These are phyloP conservation scores for Polydrusus cervinus DNA, from an alignment of 2,888 invertebrate species.

Conservation along the genomic window DNA sequence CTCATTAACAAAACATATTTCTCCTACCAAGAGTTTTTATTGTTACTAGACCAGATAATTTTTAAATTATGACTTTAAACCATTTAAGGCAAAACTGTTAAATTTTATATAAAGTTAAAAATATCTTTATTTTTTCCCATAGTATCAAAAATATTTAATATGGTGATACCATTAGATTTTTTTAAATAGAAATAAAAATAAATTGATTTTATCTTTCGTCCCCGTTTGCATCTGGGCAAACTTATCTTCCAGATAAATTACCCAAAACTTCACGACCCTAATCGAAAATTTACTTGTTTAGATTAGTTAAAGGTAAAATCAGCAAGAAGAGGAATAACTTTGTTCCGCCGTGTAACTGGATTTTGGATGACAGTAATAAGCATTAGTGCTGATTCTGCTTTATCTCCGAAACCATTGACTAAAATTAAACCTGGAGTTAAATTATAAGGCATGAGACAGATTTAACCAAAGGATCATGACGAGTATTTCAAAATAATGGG, in stretches of 20 bases:
- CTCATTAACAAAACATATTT: no score
- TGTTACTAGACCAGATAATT: neutral
- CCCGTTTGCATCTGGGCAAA: slow-evolving; percentile 1
- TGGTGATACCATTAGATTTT: neutral
- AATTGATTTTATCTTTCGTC: neutral
- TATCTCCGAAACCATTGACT: slow-evolving; percentile 32
- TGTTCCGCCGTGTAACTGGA: slow-evolving; percentile 43
- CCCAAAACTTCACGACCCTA: slow-evolving; percentile 17
- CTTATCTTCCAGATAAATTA: slow-evolving; percentile 35
- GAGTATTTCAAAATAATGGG: slow-evolving; percentile 2
- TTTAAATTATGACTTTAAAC: no score
- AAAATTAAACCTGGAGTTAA: slow-evolving; percentile 34
- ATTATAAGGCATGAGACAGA: slow-evolving; percentile 25
- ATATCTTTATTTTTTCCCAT: no score
- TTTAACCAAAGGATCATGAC: slow-evolving; percentile 31
- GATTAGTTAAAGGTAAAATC: slow-evolving; percentile 30
- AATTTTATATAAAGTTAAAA: no score
- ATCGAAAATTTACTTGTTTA: slow-evolving; percentile 39
- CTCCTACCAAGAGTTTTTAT: no score
- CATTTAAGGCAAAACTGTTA: no score
- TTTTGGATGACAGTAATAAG: slow-evolving; percentile 45
- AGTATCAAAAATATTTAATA: neutral
- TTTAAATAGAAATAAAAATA: neutral
- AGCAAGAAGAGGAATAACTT: slow-evolving; percentile 38
- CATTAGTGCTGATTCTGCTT: slow-evolving; percentile 45